These are phyloP conservation scores for Bellardia bayeri DNA, from an alignment of 2,888 invertebrate genomes.

Conservation along the genomic window DNA sequence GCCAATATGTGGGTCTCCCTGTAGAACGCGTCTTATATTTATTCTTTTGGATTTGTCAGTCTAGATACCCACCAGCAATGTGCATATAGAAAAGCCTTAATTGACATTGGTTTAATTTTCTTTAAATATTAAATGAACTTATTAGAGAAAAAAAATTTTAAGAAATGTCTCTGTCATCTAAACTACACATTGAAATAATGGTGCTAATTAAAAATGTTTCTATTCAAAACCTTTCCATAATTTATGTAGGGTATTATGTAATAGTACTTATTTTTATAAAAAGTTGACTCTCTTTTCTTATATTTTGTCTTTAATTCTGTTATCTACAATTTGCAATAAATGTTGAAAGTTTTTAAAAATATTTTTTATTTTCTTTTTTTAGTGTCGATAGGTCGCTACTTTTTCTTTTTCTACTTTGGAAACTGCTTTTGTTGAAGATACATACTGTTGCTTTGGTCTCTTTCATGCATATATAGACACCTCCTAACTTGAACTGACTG, in stretches of 20 bases:
- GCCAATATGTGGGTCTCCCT: too few relatives aligned
- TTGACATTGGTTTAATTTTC: too few relatives aligned
- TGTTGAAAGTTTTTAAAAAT: constrained; percentile 47
- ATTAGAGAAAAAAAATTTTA: too few relatives aligned
- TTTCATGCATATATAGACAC: constrained; percentile 50
- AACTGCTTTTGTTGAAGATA: constrained; percentile 7
- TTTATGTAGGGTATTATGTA: background rate
- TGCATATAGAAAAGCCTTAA: too few relatives aligned
- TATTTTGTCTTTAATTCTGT: background rate
- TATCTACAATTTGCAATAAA: constrained; percentile 65
- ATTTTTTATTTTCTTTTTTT: constrained; percentile 8
- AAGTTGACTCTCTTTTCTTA: background rate
- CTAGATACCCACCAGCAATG: too few relatives aligned
- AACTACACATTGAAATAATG: too few relatives aligned
- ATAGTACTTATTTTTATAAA: background rate
- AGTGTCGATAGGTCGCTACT: constrained; percentile 75
- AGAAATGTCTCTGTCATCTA: too few relatives aligned
- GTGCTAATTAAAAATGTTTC: too few relatives aligned
- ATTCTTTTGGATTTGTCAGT: too few relatives aligned
- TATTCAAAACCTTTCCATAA: background rate
- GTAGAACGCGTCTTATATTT: too few relatives aligned
- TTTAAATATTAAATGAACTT: too few relatives aligned
- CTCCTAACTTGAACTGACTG: constrained; percentile 63
- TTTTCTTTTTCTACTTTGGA: constrained; percentile 67
- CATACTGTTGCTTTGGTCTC: constrained; percentile 56